phyloP scores from a whole-genome alignment of 2,113 vertebrate genomes.

The Tenrec ecaudatus region DNA sequence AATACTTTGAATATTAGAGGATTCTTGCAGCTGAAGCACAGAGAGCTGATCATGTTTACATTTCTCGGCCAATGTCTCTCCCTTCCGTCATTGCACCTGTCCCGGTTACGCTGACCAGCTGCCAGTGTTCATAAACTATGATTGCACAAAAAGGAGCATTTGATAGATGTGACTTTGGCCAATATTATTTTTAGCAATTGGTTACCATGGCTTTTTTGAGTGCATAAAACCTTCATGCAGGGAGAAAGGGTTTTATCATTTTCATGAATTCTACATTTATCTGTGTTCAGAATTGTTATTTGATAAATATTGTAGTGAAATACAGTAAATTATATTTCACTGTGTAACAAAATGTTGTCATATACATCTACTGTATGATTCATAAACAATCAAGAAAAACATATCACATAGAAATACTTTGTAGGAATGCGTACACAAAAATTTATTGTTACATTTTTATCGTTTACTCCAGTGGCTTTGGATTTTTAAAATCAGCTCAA shows the following conservation, averaged over 20 bases:
- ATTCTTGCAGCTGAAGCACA: background rate
- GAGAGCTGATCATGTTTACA: constrained; percentile 48
- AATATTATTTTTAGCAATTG: constrained; percentile 37
- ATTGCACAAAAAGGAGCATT: constrained; percentile 46
- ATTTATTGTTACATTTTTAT: constrained; percentile 21
- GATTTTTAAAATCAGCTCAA: background rate
- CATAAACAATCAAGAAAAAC: background rate
- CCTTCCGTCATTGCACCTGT: constrained; percentile 34
- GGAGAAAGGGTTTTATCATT: background rate
- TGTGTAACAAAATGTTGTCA: background rate
- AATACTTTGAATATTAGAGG: background rate
- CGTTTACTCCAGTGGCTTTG: constrained; percentile 22
- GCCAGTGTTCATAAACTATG: constrained; percentile 53
- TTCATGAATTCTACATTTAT: constrained; percentile 42
- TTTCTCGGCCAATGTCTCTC: constrained; percentile 3
- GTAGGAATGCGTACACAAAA: background rate
- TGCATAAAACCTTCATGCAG: background rate
- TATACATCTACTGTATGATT: background rate
- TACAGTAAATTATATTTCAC: constrained; percentile 1
- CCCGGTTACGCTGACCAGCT: constrained; percentile 54
- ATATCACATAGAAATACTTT: constrained; percentile 5
- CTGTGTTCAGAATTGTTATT: constrained; percentile 7
- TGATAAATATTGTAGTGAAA: constrained; percentile 46
- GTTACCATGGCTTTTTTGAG: background rate
- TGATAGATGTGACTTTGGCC: constrained; percentile 17